Evolutionary conservation across 2,113 vertebrate species (phyloP), one percentile per base, ranked within the genome.

Genomic region (Chaenogobius annularis): DNA sequence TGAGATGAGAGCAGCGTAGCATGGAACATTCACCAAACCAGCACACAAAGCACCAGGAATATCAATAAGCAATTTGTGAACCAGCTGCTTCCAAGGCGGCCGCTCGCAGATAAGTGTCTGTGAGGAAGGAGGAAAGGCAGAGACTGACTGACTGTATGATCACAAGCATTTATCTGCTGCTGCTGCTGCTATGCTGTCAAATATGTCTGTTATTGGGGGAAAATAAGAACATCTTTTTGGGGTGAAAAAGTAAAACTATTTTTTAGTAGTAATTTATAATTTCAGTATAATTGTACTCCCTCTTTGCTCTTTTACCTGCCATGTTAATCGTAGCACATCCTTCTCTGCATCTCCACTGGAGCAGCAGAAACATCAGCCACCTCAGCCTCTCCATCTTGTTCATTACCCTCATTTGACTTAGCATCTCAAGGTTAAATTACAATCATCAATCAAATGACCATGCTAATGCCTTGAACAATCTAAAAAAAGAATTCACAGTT

Each of bases 11-110:
- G 54, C 68, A 62, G 26, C 44, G 61, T 76, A 50, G 55, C 44
- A 73, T 31, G 62, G 50, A 68, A 73, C 37, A 77, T 81, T 70
- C 17, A 70, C 52, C 66, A 44, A 63, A 73, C 76, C 56, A 63
- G 26, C 56, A 76, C 46, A 59, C n/a, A 48, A 69, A 52, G 62
- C 26, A 65, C 1, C 61, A 61, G 40, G 58, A 79, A 77, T 65
- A 76, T 73, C 70, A 76, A 84, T 78, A 69, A 72, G 46, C 44
- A 79, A 76, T 73, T 77, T 77, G 44, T 64, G 66, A 69, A 22
- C 54, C 62, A 56, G 69, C 23, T 61, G 58, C 55, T 61, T 31
- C 26, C 23, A 19, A 59, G 56, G 56, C 56, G 14, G 56, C 12
- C 56, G 55, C 55, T 31, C 26, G 6, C 11, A 59, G 56, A 59